phyloP scores from a whole-genome alignment of 92 coral and sea anemone genomes.

The Pocillopora grandis region DNA sequence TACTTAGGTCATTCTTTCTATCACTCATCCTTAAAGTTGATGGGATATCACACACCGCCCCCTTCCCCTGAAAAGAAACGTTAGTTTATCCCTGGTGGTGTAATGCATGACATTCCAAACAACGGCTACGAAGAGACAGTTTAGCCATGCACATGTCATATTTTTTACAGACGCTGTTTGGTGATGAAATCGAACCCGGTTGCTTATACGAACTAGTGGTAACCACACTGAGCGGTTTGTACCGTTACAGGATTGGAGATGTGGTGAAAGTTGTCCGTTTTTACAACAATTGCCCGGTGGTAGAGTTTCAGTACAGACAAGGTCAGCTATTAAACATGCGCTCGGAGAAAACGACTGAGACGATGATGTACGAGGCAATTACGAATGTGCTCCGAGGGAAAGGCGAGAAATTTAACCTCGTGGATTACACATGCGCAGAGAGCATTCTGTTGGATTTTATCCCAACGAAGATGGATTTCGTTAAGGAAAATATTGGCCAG shows the following conservation, averaged over 20 bases:
- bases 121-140: background rate
- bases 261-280: slow-evolving; percentile 52
- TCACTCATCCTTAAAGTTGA: too few species aligned
- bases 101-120: background rate
- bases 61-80: too few species aligned
- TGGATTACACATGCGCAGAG: slow-evolving; percentile 61
- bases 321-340: slow-evolving; percentile 59
- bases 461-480: background rate
- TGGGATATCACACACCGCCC: too few species aligned
- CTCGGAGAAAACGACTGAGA: slow-evolving; percentile 54
- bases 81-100: too few species aligned
- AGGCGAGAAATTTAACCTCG: slow-evolving; percentile 20
- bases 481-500: background rate
- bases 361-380: slow-evolving; percentile 50
- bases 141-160: background rate
- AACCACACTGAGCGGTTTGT: slow-evolving; percentile 52
- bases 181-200: slow-evolving; percentile 43
- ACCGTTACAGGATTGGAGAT: slow-evolving; percentile 61
- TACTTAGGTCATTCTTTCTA: too few species aligned
- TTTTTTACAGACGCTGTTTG: slow-evolving; percentile 43
- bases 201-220: slow-evolving; percentile 42
- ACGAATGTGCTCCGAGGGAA: slow-evolving; percentile 31
- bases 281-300: slow-evolving; percentile 46
- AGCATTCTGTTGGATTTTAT: slow-evolving; percentile 44
- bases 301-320: slow-evolving; percentile 54